Evolutionary conservation across 1,140 invertebrate species (phyloP), one percentile per base, ranked within the genome.

Genomic region (Leptinotarsa lineolata): DNA sequence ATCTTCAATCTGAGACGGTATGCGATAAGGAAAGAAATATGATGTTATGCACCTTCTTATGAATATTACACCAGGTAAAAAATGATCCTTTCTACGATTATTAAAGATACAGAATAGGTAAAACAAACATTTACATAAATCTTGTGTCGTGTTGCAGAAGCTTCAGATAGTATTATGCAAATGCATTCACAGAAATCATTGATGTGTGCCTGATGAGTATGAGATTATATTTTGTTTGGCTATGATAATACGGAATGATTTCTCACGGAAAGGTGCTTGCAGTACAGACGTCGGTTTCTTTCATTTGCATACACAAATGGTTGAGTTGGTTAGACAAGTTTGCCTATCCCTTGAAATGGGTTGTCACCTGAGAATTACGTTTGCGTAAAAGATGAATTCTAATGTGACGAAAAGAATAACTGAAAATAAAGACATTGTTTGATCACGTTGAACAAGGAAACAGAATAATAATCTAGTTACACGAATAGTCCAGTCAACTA

Each of bases 191-290:
- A 54, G 48, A 54, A 54, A 54, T 54, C 48, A 54, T 54, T 54
- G 48, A 54, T 54, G 48, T 54, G 48, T 54, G 48, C 48, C 48
- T 54, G 48, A 54, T 54, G 48, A 54, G 48, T 18, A 54, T 16
- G 48, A 54, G 48, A 54, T 54, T 54, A 54, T 54, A 54, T 54
- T 54, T 54, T 54, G 48, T 54, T 54, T 54, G 48, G n/a, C 48
- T 54, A 54, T 54, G 48, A 54, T 54, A 54, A 54, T 54, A 13
- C n/a, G 48, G 13, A 54, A 54, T 54, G n/a, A 54, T 54, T 54
- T 54, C 48, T 54, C 48, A 54, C 48, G 48, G 48, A 54, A 2
- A 54, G 48, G 48, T 54, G 48, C 48, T 18, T 16, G 30, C 1
- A n/a, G 48, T 15, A n/a, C 48, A 18, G 15, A 2, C 48, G 15